Percentiles rank a stretch among this genome's conserved stretches.
phyloP scores from a whole-genome alignment of 2,888 invertebrate genomes.

The Diplolepis rosae region DNA sequence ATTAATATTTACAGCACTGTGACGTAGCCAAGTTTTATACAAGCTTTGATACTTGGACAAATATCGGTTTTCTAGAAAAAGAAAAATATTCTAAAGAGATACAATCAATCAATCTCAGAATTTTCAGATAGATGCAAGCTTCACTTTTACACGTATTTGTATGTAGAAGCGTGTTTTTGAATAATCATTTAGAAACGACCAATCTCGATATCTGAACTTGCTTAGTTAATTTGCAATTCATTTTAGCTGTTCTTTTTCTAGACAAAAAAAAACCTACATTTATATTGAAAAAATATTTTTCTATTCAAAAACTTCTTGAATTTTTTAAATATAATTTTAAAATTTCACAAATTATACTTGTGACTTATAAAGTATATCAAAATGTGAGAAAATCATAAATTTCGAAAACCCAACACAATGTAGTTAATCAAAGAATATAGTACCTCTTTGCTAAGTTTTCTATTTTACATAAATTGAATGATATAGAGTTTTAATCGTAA shows the following conservation, averaged over 20 bases:
- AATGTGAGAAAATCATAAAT: background rate
- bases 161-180: background rate
- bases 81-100: background rate
- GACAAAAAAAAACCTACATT: background rate
- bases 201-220: background rate
- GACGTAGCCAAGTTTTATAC: slow-evolving; percentile 59
- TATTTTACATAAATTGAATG: slow-evolving; percentile 17
- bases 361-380: background rate
- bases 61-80: slow-evolving; percentile 48
- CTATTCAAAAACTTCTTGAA: background rate
- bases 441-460: background rate
- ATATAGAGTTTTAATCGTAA: slow-evolving; percentile 24
- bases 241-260: too few species aligned
- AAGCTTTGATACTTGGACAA: slow-evolving; percentile 58
- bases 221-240: too few species aligned
- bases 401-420: background rate
- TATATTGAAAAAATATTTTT: background rate
- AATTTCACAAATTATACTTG: too few species aligned
- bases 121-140: slow-evolving; percentile 1
- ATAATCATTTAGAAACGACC: background rate
- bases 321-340: too few species aligned
- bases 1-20: slow-evolving; percentile 42
- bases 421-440: background rate
- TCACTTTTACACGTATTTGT: background rate
- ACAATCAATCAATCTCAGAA: background rate